phyloP scores from a whole-genome alignment of 2,797 vertebrate genomes.

The Manis crassicaudata region DNA sequence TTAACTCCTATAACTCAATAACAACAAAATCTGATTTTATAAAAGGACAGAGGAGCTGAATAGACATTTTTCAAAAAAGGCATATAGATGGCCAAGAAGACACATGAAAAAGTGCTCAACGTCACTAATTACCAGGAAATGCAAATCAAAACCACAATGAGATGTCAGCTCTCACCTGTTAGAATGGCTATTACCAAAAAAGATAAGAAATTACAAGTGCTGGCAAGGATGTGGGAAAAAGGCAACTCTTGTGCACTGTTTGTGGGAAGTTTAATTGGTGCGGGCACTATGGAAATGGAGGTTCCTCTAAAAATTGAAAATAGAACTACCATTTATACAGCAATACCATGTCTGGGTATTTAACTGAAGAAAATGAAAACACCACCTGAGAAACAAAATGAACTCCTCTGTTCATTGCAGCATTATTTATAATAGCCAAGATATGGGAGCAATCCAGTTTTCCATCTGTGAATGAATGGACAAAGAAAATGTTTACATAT shows the following conservation, averaged over 20 bases:
- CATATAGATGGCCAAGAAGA: neutral
- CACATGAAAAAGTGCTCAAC: neutral
- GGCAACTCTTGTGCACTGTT: neutral
- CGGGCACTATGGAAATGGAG: neutral
- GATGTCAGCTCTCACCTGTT: neutral
- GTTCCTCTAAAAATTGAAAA: neutral
- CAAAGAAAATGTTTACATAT: neutral
- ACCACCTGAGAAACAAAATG: neutral
- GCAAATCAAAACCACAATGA: neutral
- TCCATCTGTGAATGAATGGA: neutral
- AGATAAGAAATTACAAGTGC: neutral
- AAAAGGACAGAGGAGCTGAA: neutral
- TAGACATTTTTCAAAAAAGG: neutral
- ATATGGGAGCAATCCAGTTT: neutral
- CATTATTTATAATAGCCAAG: neutral
- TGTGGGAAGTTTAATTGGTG: neutral
- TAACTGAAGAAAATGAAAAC: neutral
- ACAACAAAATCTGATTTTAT: neutral
- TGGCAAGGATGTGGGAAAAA: neutral
- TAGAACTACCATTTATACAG: neutral
- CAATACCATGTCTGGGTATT: neutral
- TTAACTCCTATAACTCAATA: neutral
- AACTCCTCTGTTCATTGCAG: neutral
- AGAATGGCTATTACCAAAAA: neutral
- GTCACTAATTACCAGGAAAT: neutral